Evolutionary conservation across 2,797 vertebrate genomes (phyloP).

Genomic region (Triplophysa bombifrons): DNA sequence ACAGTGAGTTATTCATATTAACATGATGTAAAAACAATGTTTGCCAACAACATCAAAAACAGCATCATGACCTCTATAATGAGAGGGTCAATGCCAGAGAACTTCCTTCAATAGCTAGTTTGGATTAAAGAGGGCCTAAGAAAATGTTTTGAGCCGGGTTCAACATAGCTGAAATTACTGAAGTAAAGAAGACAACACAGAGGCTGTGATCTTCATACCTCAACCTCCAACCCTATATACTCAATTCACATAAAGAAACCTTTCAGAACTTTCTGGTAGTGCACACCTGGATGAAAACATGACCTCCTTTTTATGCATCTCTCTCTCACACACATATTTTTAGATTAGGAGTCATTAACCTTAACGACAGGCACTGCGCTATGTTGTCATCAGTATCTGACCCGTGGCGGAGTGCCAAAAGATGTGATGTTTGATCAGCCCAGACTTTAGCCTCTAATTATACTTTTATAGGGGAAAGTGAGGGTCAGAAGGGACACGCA

Average conservation of each 20-base stretch:
- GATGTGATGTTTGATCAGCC: slow-evolving; percentile 57
- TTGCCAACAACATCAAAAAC: slow-evolving; percentile 8
- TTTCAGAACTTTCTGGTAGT: slow-evolving; percentile 50
- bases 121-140: slow-evolving; percentile 4
- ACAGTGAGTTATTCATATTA: slow-evolving; percentile 45
- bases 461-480: background rate
- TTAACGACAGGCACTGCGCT: slow-evolving; percentile 63
- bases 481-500: background rate
- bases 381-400: slow-evolving; percentile 53
- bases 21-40: slow-evolving; percentile 26
- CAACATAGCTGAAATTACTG: slow-evolving; percentile 39
- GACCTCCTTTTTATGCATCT: slow-evolving; percentile 46
- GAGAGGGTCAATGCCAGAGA: slow-evolving; percentile 29
- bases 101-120: slow-evolving; percentile 15
- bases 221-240: slow-evolving; percentile 25
- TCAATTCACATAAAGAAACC: slow-evolving; percentile 44
- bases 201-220: slow-evolving; percentile 12
- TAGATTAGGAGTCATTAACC: slow-evolving; percentile 64
- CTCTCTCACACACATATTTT: slow-evolving; percentile 29
- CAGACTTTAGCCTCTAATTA: slow-evolving; percentile 47
- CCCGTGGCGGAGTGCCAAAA: slow-evolving; percentile 47
- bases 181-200: slow-evolving; percentile 27
- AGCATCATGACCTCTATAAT: slow-evolving; percentile 37
- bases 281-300: slow-evolving; percentile 54
- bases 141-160: slow-evolving; percentile 27